Evolutionary conservation across 2,797 vertebrate genomes (phyloP).

Genomic region (Sus cebifrons): DNA sequence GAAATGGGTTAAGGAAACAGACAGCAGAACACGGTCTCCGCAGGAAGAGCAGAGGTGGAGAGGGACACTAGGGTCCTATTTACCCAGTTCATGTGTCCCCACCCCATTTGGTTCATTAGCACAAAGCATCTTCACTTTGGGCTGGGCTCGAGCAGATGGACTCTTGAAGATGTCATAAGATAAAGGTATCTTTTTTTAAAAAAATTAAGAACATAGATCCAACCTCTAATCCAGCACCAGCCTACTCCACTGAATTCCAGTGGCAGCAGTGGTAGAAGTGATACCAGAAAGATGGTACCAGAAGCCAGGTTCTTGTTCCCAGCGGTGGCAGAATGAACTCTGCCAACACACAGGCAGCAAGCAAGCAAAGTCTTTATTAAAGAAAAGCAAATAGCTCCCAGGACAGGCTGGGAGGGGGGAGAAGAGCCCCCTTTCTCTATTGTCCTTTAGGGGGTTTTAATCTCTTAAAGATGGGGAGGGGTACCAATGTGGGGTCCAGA

Average conservation of each 20-base stretch:
- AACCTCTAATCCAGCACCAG: not conserved
- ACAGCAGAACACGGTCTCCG: not conserved
- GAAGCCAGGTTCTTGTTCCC: no score
- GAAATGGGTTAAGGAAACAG: not conserved
- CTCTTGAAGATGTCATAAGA: not conserved
- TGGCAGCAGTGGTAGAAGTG: not conserved
- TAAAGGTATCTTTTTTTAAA: not conserved
- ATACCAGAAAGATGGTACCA: no score
- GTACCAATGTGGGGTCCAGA: no score
- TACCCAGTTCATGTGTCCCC: constrained; percentile 7
- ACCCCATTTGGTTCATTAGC: not conserved
- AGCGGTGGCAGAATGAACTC: no score
- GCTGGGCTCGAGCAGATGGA: not conserved
- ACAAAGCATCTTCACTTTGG: not conserved
- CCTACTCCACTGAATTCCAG: not conserved
- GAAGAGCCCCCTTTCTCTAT: no score
- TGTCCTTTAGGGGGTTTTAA: no score
- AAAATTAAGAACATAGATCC: constrained; percentile 30
- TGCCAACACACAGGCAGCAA: no score
- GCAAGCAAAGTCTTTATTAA: no score
- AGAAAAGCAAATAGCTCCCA: no score
- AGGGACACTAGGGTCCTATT: not conserved
- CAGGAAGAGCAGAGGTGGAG: not conserved
- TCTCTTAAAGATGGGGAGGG: no score
- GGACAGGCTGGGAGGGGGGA: no score